Percentiles rank a stretch among this genome's conserved stretches.
Conservation (phyloP, 2,797 vertebrate genomes). For the Notamacropus eugenii region DNA sequence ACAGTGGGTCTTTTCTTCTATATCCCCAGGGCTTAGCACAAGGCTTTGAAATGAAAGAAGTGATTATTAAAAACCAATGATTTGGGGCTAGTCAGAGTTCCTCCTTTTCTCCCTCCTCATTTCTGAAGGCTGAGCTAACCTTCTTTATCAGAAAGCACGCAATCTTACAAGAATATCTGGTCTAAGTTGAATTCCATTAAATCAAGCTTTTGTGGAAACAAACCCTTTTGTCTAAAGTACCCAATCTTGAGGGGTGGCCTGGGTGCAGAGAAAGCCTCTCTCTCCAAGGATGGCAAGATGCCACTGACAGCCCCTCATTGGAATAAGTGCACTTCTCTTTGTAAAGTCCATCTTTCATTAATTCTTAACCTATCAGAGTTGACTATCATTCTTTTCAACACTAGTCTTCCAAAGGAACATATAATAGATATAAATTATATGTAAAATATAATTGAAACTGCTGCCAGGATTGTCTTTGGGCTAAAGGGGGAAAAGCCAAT, state of each 20-base stretch:
- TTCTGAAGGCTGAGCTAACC: neutral
- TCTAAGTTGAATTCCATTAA: neutral
- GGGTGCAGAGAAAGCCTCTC: neutral
- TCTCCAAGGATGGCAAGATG: neutral
- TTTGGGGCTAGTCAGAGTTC: neutral
- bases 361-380: neutral
- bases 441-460: too few species aligned
- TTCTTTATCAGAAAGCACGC: neutral
- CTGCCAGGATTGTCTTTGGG: neutral
- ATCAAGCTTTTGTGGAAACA: neutral
- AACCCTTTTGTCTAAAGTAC: too few species aligned
- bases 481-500: neutral
- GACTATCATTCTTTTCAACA: neutral
- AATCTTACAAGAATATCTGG: neutral
- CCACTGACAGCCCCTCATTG: neutral
- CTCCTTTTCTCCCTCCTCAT: neutral
- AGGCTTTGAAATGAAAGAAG: neutral
- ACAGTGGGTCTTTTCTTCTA: neutral
- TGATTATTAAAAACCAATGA: neutral
- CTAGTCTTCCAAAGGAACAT: neutral
- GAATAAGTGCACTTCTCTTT: neutral
- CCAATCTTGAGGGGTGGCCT: neutral
- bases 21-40: neutral
- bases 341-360: neutral
- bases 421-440: neutral